A percentile compares a stretch with the other conserved stretches of the same genome.
Evolutionary conservation across 2,888 invertebrate species (phyloP).

Genomic region (Micoletzkya japonica): DNA sequence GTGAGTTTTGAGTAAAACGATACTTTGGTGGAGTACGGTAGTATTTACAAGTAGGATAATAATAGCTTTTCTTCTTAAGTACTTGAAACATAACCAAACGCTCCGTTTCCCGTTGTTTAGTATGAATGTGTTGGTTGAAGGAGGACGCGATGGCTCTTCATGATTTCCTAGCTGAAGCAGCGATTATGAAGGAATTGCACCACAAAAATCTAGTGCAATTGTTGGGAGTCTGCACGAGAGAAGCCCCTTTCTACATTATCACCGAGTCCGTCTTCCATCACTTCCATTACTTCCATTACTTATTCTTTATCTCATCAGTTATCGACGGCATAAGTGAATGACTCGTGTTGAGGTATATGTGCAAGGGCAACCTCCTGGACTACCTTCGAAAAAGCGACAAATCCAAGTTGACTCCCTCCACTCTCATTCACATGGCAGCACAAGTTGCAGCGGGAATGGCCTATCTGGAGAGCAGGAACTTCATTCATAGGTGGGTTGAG

Average conservation of each 20-base stretch:
- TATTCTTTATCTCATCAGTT: neutral
- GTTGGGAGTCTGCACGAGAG: conserved; percentile 93
- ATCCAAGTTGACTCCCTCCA: conserved; percentile 84
- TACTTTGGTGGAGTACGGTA: neutral
- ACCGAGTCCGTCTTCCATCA: conserved; percentile 76
- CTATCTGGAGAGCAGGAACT: conserved; percentile 90
- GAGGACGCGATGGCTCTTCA: conserved; percentile 99
- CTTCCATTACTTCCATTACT: neutral
- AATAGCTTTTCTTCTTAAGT: too few relatives aligned
- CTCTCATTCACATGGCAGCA: conserved; percentile 98
- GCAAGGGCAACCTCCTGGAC: conserved; percentile 93
- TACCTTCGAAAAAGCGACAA: conserved; percentile 77
- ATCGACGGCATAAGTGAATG: neutral
- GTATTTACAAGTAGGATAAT: neutral
- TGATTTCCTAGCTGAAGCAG: conserved; percentile 97
- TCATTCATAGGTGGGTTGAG: conserved; percentile 78
- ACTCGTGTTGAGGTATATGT: conserved; percentile 73
- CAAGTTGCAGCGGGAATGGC: conserved; percentile 99
- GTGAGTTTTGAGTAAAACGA: conserved; percentile 62
- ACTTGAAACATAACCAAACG: too few relatives aligned
- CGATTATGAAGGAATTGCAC: conserved; percentile 99
- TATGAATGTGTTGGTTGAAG: conserved; percentile 62
- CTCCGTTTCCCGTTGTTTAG: neutral
- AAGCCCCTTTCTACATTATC: conserved; percentile 98
- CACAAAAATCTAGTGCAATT: conserved; percentile 97